phyloP scores from a whole-genome alignment of 2,797 vertebrate species.

The Pipistrellus pipistrellus region DNA sequence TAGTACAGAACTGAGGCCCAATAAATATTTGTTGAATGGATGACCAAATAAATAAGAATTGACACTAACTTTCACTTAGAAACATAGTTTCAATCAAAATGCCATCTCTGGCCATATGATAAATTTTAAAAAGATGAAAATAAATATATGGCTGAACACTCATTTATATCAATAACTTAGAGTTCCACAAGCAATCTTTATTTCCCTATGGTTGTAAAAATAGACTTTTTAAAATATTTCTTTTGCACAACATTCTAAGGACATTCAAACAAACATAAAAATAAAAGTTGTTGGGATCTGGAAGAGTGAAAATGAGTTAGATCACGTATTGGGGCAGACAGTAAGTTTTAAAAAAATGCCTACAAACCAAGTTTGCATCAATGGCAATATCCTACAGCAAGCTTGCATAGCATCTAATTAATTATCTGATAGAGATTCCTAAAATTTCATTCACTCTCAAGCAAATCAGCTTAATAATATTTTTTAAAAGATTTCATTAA shows the following conservation, averaged over 20 bases:
- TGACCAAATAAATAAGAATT: background rate
- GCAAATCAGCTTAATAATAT: background rate
- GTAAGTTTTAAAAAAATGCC: background rate
- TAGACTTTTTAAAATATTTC: background rate
- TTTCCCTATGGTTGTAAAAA: background rate
- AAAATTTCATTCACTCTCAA: background rate
- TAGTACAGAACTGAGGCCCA: background rate
- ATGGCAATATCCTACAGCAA: background rate
- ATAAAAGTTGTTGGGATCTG: background rate
- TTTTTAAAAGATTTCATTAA: background rate
- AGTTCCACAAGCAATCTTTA: background rate
- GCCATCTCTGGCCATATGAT: background rate
- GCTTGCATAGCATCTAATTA: background rate
- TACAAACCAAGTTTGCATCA: background rate
- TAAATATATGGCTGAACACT: background rate
- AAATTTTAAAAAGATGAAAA: slow-evolving; percentile 11
- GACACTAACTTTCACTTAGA: background rate
- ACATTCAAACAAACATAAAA: slow-evolving; percentile 2
- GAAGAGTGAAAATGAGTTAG: background rate
- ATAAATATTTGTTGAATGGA: slow-evolving; percentile 21
- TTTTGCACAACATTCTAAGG: slow-evolving; percentile 1
- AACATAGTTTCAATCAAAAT: slow-evolving; percentile 25
- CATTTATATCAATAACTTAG: slow-evolving; percentile 6
- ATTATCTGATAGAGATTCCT: background rate
- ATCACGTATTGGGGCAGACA: background rate